These are phyloP conservation scores for Agrochola circellaris DNA, from an alignment of 2,888 invertebrate genomes.

Conservation along the genomic window DNA sequence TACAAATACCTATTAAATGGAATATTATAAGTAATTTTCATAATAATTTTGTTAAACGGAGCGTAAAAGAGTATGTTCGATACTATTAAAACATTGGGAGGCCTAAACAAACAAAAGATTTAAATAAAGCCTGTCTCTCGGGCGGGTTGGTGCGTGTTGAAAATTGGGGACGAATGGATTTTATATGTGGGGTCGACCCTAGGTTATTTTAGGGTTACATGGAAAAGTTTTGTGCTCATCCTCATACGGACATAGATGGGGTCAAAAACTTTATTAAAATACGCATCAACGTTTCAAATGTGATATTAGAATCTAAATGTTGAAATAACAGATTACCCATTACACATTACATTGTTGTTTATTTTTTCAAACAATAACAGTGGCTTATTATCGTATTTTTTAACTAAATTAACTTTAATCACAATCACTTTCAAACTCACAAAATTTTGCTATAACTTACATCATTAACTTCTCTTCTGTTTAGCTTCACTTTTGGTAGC, in stretches of 20 bases:
- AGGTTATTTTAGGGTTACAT: conserved; percentile 45
- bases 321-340: not conserved
- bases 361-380: not conserved
- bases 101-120: conserved; percentile 69
- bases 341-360: not conserved
- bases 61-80: conserved; percentile 44
- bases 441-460: not conserved
- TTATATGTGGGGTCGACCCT: conserved; percentile 42
- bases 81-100: conserved; percentile 69
- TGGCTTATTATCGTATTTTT: not conserved
- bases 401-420: not conserved
- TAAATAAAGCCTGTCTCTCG: conserved; percentile 52
- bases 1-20: conserved; percentile 3
- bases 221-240: conserved; percentile 34
- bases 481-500: conserved; percentile 20
- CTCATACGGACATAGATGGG: not conserved
- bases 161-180: conserved; percentile 56
- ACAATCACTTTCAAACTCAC: not conserved
- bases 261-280: conserved; percentile 20
- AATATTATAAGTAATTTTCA: conserved; percentile 30
- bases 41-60: conserved; percentile 55
- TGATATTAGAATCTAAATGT: not conserved
- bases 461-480: conserved; percentile 44
- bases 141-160: conserved; percentile 34
- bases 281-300: not conserved